Conservation (phyloP, 2,113 vertebrate genomes). For the Galeopterus variegatus region DNA sequence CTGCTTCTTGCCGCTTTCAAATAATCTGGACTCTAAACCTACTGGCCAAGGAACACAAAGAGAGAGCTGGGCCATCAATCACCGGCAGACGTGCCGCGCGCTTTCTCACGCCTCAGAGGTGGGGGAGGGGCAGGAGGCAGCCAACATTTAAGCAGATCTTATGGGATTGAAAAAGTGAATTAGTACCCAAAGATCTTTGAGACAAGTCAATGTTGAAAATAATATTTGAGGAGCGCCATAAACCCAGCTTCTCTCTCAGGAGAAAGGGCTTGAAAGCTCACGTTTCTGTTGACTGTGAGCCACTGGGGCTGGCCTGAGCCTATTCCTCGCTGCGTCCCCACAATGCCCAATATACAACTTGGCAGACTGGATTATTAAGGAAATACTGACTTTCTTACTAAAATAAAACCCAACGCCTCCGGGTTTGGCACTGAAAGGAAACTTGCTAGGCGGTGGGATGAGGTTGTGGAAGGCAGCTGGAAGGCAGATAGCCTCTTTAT, state of each 20-base stretch:
- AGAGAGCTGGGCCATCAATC: background rate
- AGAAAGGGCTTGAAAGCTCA: background rate
- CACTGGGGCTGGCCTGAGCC: background rate
- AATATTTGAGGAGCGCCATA: background rate
- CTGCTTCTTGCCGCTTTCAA: slow-evolving; percentile 44
- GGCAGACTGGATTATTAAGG: background rate
- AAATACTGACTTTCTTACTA: slow-evolving; percentile 47
- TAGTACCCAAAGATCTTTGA: background rate
- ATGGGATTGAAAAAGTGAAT: background rate
- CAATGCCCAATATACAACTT: background rate
- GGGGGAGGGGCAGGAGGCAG: background rate
- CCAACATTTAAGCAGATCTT: background rate
- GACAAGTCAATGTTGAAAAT: background rate
- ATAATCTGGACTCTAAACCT: slow-evolving; percentile 21
- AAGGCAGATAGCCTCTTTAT: no score
- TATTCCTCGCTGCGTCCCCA: background rate
- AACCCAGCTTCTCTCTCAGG: background rate
- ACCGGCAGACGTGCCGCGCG: background rate
- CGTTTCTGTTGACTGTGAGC: background rate
- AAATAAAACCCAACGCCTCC: background rate
- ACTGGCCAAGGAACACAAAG: slow-evolving; percentile 53
- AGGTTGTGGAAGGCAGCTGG: background rate
- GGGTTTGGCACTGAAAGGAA: background rate
- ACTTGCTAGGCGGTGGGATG: background rate
- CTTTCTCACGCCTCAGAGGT: slow-evolving; percentile 22